Base-by-base conservation (phyloP, 1,140 invertebrate species). In the Philotrypesis tridentata region DNA sequence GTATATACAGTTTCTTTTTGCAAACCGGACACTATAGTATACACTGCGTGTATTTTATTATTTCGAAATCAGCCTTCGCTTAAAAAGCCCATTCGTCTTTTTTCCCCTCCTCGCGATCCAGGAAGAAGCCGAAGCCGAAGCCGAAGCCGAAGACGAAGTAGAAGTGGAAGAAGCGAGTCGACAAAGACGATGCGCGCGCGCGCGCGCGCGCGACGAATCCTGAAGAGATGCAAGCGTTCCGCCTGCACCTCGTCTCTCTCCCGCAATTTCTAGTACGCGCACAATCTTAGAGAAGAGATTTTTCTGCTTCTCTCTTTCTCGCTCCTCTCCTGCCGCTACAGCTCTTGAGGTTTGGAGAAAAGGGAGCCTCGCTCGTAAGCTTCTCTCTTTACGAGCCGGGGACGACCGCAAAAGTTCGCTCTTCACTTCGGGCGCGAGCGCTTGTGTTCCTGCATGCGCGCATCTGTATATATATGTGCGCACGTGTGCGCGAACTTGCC, bases 371-470 rank as follows among this genome's bases (percentile, higher is more conserved):
- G 88, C 90, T 91, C 91, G 85, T 92, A 92, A 92, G 90, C 90
- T 92, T 88, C 74, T 86, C 86, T 91, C 89, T 92, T 92, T 92
- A 92, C 87, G 91, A 91, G 89, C 85, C 87, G 85, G 84, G 84
- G 88, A 92, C 77, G 82, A 86, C 86, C 81, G 75, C 81, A 78
- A 75, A 82, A 61, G 71, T 74, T 68, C 31, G 68, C 40, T 72
- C 79, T 74, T 55, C 31, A 63, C 43, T 48, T 37, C 12, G 27
- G 61, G 17, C 29, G 31, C 79, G 55, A 11, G 0, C 12, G 11
- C 11, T 8, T 67, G 37, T 27, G 12, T 7, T 2, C 14, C 0
- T n/a, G 11, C 14, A 23, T 48, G 61, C 55, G 9, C 14, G 11
- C 84, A 82, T 73, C 48, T 55, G 43, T 17, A 11, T 23, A 73